Conservation (phyloP, 2,888 invertebrate species). For the Hypselothyrea guttata region DNA sequence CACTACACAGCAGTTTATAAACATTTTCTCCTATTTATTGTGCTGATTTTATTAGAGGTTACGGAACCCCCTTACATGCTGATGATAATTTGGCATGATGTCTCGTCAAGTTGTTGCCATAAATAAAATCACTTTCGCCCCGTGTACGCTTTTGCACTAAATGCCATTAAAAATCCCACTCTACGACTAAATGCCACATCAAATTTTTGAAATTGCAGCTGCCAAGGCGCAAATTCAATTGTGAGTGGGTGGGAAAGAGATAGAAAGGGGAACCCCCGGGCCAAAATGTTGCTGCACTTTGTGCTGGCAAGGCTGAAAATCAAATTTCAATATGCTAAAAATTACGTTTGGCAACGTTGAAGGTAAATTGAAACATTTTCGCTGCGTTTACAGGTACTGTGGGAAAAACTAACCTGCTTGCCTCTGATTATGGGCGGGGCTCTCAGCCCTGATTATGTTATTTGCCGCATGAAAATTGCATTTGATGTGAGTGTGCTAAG, state of each 20-base stretch:
- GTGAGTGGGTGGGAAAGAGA: conserved; percentile 7
- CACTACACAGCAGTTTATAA: no score
- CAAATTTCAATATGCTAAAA: conserved; percentile 67
- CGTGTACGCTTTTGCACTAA: conserved; percentile 23
- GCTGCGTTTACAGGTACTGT: conserved; percentile 32
- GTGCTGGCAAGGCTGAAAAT: conserved; percentile 39
- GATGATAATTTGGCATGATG: conserved; percentile 37
- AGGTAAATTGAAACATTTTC: conserved; percentile 63
- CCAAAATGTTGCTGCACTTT: conserved; percentile 60
- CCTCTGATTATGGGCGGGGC: conserved; percentile 8
- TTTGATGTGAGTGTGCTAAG: conserved; percentile 63
- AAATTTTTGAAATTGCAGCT: conserved; percentile 64
- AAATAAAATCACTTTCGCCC: conserved; percentile 69
- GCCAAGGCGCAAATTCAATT: conserved; percentile 43
- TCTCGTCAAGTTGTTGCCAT: conserved; percentile 29
- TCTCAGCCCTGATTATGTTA: conserved; percentile 64
- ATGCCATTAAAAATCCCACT: conserved; percentile 60
- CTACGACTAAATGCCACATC: conserved; percentile 43
- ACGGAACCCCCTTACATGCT: conserved; percentile 4
- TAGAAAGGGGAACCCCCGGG: no score
- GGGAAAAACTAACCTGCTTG: neutral
- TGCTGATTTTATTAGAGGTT: no score
- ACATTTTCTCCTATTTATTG: no score
- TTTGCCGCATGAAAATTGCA: conserved; percentile 71
- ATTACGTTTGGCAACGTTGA: conserved; percentile 51